Evolutionary conservation across 1,140 invertebrate species (phyloP).

Genomic region (Nebria ingens): DNA sequence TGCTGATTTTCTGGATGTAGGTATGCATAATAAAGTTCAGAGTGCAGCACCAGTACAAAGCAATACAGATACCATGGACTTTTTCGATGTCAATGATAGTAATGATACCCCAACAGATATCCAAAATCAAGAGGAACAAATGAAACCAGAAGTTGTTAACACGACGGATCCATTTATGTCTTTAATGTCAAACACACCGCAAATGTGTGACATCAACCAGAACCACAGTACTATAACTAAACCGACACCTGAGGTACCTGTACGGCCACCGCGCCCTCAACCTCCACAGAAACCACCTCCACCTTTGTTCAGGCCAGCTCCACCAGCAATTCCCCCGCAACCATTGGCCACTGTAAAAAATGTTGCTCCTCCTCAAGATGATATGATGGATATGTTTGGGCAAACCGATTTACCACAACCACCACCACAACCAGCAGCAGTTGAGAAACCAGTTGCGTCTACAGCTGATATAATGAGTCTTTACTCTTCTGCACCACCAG

Average conservation of each 20-base stretch:
- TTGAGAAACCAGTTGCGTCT: slow-evolving; percentile 16
- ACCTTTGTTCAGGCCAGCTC: slow-evolving; percentile 34
- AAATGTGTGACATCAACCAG: slow-evolving; percentile 32
- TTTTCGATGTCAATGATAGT: background rate
- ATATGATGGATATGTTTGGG: slow-evolving; percentile 40
- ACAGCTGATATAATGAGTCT: slow-evolving; percentile 55
- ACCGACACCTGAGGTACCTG: slow-evolving; percentile 20
- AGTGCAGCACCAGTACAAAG: slow-evolving; percentile 11
- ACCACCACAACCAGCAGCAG: slow-evolving; percentile 34
- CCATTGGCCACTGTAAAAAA: slow-evolving; percentile 14
- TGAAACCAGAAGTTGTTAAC: background rate
- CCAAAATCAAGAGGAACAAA: slow-evolving; percentile 13
- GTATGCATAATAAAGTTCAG: no score
- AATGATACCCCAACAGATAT: slow-evolving; percentile 9
- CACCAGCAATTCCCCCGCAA: slow-evolving; percentile 19
- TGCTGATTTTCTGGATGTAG: slow-evolving; percentile 54
- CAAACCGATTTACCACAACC: slow-evolving; percentile 24
- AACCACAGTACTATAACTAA: slow-evolving; percentile 28
- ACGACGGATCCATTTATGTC: slow-evolving; percentile 15
- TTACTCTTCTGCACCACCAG: slow-evolving; percentile 43
- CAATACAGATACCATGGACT: background rate
- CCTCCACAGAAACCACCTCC: slow-evolving; percentile 37
- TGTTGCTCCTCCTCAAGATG: slow-evolving; percentile 24
- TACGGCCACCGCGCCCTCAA: slow-evolving; percentile 19
- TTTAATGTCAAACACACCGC: slow-evolving; percentile 6